Evolutionary conservation across 2,797 vertebrate genomes (phyloP).

Genomic region (Harpagifer antarcticus): DNA sequence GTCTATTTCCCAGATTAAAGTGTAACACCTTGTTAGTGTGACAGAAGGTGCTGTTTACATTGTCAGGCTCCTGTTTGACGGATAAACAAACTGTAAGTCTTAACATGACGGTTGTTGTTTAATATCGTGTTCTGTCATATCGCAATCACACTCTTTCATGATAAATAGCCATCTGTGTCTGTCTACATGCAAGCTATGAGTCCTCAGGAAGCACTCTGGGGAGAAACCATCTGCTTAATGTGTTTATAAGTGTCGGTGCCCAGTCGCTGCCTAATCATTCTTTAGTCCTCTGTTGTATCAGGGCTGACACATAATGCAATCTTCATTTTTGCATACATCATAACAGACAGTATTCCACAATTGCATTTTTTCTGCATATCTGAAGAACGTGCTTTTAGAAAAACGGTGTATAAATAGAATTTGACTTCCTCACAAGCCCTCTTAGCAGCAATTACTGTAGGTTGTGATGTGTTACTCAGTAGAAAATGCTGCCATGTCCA

Average conservation of each 20-base stretch:
- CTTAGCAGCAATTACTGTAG: slow-evolving; percentile 1
- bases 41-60: slow-evolving; percentile 34
- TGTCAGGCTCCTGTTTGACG: slow-evolving; percentile 39
- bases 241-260: slow-evolving; percentile 68
- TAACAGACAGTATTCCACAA: background rate
- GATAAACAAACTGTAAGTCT: slow-evolving; percentile 20
- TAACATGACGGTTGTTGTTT: slow-evolving; percentile 20
- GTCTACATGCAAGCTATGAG: slow-evolving; percentile 56
- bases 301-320: slow-evolving; percentile 45
- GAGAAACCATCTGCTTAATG: slow-evolving; percentile 75
- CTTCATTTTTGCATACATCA: slow-evolving; percentile 20
- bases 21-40: slow-evolving; percentile 19
- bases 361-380: slow-evolving; percentile 21
- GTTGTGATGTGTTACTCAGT: slow-evolving; percentile 4
- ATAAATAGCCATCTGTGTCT: slow-evolving; percentile 54
- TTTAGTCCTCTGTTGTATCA: slow-evolving; percentile 42
- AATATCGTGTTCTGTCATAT: slow-evolving; percentile 29
- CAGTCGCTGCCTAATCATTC: slow-evolving; percentile 60
- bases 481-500: slow-evolving; percentile 23
- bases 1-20: slow-evolving; percentile 46
- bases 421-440: slow-evolving; percentile 1
- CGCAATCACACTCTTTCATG: slow-evolving; percentile 57
- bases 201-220: slow-evolving; percentile 57
- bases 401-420: slow-evolving; percentile 19
- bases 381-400: slow-evolving; percentile 16